Conservation (phyloP, 2,888 invertebrate genomes). For the Parascotia fuliginaria region DNA sequence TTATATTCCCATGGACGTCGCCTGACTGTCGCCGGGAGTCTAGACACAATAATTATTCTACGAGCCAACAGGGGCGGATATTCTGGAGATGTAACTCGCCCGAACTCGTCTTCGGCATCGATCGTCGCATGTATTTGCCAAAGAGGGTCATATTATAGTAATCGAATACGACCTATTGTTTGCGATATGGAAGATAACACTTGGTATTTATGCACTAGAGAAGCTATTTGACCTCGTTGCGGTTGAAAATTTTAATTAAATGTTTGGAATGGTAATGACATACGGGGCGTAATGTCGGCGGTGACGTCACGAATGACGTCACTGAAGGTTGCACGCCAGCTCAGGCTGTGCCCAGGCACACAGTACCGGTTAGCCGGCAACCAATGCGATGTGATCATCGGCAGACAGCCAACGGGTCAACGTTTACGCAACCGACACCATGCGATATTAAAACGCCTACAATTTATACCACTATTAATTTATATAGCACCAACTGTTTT, state of each 20-base stretch:
- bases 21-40: conserved; percentile 77
- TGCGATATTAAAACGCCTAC: conserved; percentile 52
- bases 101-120: conserved; percentile 72
- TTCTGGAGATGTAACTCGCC: conserved; percentile 77
- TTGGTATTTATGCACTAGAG: not conserved
- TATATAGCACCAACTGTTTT: conserved; percentile 7
- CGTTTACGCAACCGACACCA: conserved; percentile 54
- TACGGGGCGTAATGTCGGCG: conserved; percentile 26
- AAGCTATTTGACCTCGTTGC: conserved; percentile 2
- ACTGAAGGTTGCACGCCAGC: conserved; percentile 40
- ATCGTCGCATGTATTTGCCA: conserved; percentile 69
- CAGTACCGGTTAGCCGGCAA: conserved; percentile 21
- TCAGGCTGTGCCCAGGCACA: conserved; percentile 3
- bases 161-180: conserved; percentile 64
- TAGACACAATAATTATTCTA: conserved; percentile 81
- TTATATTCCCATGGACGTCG: conserved; percentile 71
- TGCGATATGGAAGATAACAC: conserved; percentile 41
- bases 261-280: conserved; percentile 33
- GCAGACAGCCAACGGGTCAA: conserved; percentile 39
- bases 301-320: conserved; percentile 64
- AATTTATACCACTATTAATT: conserved; percentile 40
- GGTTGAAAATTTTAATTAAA: conserved; percentile 18
- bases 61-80: conserved; percentile 74
- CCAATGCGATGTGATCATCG: conserved; percentile 43
- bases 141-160: conserved; percentile 62